Conservation (phyloP, 1,140 invertebrate genomes). For the Physella acuta region DNA sequence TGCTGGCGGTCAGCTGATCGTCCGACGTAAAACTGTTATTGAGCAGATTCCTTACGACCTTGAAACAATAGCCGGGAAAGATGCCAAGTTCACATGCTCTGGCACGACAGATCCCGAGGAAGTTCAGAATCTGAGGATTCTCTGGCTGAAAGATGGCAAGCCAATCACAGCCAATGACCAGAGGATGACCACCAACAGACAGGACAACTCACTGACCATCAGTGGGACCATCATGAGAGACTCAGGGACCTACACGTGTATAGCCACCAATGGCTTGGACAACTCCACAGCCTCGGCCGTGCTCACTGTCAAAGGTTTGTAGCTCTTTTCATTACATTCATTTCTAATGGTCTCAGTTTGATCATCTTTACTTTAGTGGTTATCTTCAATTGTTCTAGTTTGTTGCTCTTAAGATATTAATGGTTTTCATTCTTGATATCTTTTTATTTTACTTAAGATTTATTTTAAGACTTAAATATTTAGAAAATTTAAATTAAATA, state of each 20-base stretch:
- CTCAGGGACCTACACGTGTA: conserved; percentile 92
- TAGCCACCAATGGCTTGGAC: conserved; percentile 88
- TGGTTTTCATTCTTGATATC: too few relatives aligned
- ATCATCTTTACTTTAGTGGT: too few relatives aligned
- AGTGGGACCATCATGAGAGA: conserved; percentile 91
- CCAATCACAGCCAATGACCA: conserved; percentile 76
- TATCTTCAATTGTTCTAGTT: too few relatives aligned
- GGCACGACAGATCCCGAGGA: conserved; percentile 51
- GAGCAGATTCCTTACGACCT: conserved; percentile 48
- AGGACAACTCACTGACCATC: conserved; percentile 89
- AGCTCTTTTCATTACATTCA: not conserved
- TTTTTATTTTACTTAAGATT: too few relatives aligned
- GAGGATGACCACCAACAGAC: conserved; percentile 63
- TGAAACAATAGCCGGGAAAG: conserved; percentile 44
- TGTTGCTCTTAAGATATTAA: too few relatives aligned
- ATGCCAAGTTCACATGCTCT: conserved; percentile 54
- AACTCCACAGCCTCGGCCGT: conserved; percentile 80
- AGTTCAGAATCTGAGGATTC: conserved; percentile 40
- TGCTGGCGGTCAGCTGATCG: conserved; percentile 32
- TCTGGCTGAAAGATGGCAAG: conserved; percentile 50
- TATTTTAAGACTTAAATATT: too few relatives aligned
- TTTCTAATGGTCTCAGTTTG: too few relatives aligned
- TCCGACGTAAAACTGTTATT: conserved; percentile 47
- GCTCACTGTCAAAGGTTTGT: conserved; percentile 82
- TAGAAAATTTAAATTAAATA: too few relatives aligned